phyloP scores from a whole-genome alignment of 2,113 vertebrate species.

The Procapra przewalskii region DNA sequence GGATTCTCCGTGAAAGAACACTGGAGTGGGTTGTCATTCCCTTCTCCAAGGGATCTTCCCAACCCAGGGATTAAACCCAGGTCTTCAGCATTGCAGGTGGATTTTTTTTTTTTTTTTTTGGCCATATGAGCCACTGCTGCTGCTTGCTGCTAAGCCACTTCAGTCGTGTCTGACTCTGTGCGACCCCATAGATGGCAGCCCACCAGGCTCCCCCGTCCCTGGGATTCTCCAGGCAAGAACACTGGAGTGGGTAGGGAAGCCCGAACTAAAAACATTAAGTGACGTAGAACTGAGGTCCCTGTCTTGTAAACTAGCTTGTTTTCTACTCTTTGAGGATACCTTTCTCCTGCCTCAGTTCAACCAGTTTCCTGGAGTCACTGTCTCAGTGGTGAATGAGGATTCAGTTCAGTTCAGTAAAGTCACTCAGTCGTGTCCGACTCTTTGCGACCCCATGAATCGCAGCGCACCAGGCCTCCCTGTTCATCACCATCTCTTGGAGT shows the following conservation, averaged over 20 bases:
- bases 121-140: background rate
- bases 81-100: background rate
- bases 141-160: too few relatives aligned
- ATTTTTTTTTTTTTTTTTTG: background rate
- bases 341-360: background rate
- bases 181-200: accelerated
- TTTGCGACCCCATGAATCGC: too few relatives aligned
- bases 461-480: too few relatives aligned
- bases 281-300: background rate
- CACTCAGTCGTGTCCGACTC: too few relatives aligned
- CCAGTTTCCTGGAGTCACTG: background rate
- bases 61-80: background rate
- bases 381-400: background rate
- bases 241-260: background rate
- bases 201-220: too few relatives aligned
- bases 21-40: background rate
- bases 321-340: background rate
- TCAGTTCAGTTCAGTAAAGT: too few relatives aligned
- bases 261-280: background rate
- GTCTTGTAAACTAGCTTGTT: background rate
- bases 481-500: too few relatives aligned
- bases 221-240: too few relatives aligned
- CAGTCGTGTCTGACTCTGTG: too few relatives aligned
- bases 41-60: background rate
- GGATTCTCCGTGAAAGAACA: background rate